Conservation (phyloP, 2,888 invertebrate genomes). For the Celastrina argiolus region DNA sequence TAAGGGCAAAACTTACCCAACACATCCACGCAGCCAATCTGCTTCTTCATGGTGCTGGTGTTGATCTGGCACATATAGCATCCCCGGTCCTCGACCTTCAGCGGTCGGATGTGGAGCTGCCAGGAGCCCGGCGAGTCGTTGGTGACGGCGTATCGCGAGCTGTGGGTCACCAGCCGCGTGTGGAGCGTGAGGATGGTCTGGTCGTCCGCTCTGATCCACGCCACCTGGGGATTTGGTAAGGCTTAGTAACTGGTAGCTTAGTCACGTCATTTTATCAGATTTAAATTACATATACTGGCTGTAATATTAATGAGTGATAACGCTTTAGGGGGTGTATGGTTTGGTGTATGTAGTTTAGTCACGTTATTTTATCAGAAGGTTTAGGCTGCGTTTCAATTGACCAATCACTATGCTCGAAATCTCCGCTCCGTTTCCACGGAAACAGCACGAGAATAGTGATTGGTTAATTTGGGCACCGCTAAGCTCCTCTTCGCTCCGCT, state of each 20-base stretch:
- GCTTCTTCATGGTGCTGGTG: conserved; percentile 86
- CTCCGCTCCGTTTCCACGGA: no score
- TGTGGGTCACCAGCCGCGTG: conserved; percentile 85
- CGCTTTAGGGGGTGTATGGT: no score
- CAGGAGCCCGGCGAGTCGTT: conserved; percentile 84
- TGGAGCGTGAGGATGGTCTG: conserved; percentile 86
- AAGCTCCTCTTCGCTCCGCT: no score
- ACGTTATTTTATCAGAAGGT: no score
- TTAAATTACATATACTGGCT: no score
- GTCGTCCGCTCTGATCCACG: conserved; percentile 86
- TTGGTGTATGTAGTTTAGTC: no score
- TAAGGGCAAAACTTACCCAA: conserved; percentile 73
- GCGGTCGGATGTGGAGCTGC: conserved; percentile 84
- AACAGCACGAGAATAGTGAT: no score
- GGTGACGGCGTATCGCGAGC: conserved; percentile 82
- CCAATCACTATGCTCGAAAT: no score
- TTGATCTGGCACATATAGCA: conserved; percentile 91
- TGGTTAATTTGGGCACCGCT: no score
- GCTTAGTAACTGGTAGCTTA: not conserved
- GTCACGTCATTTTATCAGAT: no score
- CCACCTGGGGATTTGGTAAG: conserved; percentile 73
- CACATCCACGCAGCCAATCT: conserved; percentile 86
- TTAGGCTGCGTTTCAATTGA: no score
- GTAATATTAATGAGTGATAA: no score
- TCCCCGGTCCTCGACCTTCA: conserved; percentile 85